Conservation (phyloP, 1,140 invertebrate species). For the Sycobia sp. region DNA sequence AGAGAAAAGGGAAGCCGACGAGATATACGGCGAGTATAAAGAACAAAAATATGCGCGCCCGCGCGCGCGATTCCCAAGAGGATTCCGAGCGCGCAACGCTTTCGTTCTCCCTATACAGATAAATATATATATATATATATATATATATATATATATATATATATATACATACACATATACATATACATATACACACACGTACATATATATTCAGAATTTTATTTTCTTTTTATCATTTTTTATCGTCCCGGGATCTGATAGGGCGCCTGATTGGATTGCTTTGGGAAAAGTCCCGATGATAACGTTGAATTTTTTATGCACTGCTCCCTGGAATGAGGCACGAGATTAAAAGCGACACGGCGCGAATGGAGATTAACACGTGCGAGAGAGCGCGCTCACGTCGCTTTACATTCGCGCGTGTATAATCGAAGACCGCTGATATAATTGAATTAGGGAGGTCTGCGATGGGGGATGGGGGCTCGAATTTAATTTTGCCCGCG, state of each 20-base stretch:
- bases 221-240: slow-evolving; percentile 26
- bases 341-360: slow-evolving; percentile 4
- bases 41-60: slow-evolving; percentile 24
- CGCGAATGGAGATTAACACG: slow-evolving; percentile 13
- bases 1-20: not conserved
- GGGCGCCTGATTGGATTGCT: slow-evolving; percentile 14
- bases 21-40: slow-evolving; percentile 9
- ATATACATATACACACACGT: too few relatives aligned
- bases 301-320: slow-evolving; percentile 27
- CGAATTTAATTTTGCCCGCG: slow-evolving; percentile 21
- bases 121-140: too few relatives aligned
- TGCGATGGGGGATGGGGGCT: slow-evolving; percentile 6
- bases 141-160: too few relatives aligned
- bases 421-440: not conserved
- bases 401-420: not conserved
- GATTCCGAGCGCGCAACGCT: slow-evolving; percentile 16
- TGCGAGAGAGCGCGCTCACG: not conserved
- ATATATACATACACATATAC: too few relatives aligned
- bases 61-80: slow-evolving; percentile 19
- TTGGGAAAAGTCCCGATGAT: slow-evolving; percentile 18
- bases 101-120: not conserved
- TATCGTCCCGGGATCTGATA: slow-evolving; percentile 25
- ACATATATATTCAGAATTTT: too few relatives aligned
- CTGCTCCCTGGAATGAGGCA: too few relatives aligned
- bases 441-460: slow-evolving; percentile 11